A percentile compares a stretch with the other conserved stretches of the same genome.
These are phyloP conservation scores for Stenichneumon culpator DNA, from an alignment of 2,888 invertebrate genomes.

Conservation along the genomic window DNA sequence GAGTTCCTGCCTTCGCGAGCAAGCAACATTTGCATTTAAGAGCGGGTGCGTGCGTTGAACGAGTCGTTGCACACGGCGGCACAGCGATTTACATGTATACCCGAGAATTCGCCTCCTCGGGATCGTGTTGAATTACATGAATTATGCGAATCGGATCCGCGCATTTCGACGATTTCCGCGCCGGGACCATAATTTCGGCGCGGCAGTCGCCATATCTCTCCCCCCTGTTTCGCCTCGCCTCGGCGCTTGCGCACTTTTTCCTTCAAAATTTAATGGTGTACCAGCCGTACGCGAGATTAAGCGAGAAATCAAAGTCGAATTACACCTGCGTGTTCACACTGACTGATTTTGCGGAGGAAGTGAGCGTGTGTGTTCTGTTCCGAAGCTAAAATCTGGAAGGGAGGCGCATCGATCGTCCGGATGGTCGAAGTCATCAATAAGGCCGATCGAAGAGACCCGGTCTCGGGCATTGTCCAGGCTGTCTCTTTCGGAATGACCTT, in stretches of 20 bases:
- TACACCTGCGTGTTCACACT: constrained; percentile 19
- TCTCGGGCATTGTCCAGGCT: constrained; percentile 14
- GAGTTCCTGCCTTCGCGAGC: not conserved
- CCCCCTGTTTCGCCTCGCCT: not conserved
- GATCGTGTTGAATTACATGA: constrained; percentile 60
- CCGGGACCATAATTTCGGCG: constrained; percentile 53
- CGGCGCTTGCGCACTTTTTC: constrained; percentile 10
- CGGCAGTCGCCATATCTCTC: not conserved
- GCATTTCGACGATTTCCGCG: constrained; percentile 61
- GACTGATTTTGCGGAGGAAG: not conserved
- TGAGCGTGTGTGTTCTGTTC: not conserved
- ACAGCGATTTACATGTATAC: constrained; percentile 60
- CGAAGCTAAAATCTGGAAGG: not conserved
- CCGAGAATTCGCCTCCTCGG: constrained; percentile 21
- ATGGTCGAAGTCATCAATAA: constrained; percentile 1
- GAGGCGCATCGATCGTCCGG: not conserved
- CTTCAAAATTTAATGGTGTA: constrained; percentile 32
- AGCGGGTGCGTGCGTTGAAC: constrained; percentile 31
- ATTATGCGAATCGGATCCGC: constrained; percentile 65
- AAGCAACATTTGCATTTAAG: constrained; percentile 60
- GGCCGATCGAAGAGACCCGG: constrained; percentile 14
- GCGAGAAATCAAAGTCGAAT: constrained; percentile 41
- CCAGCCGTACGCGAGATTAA: constrained; percentile 13
- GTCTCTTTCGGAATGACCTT: constrained; percentile 42
- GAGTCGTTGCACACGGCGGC: constrained; percentile 39